phyloP scores from a whole-genome alignment of 2,113 vertebrate genomes.

The Aphyosemion australe region DNA sequence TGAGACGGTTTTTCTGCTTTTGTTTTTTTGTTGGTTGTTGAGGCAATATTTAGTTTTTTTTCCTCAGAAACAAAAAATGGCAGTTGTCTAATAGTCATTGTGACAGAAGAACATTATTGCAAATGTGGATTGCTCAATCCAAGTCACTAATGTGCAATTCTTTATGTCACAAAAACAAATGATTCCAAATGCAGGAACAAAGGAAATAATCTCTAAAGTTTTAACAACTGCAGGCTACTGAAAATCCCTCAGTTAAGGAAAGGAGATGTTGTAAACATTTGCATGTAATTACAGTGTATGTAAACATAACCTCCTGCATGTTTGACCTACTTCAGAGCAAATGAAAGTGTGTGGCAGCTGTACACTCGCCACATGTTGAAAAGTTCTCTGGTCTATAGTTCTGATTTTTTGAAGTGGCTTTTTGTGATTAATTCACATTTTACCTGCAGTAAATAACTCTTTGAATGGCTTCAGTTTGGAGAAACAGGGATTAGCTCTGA shows the following conservation, averaged over 20 bases:
- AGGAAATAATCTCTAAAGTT: not conserved
- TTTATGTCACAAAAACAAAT: not conserved
- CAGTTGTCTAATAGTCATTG: conserved; percentile 65
- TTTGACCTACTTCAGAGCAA: conserved; percentile 68
- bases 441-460: no score
- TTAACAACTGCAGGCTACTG: not conserved
- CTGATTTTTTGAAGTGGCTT: no score
- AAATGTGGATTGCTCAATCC: no score
- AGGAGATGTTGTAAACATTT: conserved; percentile 52
- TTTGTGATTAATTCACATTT: no score
- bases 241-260: conserved; percentile 22
- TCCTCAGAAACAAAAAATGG: conserved; percentile 65
- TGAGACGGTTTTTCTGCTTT: conserved; percentile 62
- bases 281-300: conserved; percentile 46
- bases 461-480: no score
- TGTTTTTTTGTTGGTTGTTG: conserved; percentile 24
- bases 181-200: not conserved
- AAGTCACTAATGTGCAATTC: no score
- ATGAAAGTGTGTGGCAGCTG: conserved; percentile 41
- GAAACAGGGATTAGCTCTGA: no score
- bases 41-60: no score
- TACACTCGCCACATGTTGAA: conserved; percentile 40
- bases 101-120: conserved; percentile 29
- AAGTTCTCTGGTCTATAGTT: no score
- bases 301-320: conserved; percentile 37